Conservation (phyloP, 2,888 invertebrate genomes). For the Neoaliturus tenellus region DNA sequence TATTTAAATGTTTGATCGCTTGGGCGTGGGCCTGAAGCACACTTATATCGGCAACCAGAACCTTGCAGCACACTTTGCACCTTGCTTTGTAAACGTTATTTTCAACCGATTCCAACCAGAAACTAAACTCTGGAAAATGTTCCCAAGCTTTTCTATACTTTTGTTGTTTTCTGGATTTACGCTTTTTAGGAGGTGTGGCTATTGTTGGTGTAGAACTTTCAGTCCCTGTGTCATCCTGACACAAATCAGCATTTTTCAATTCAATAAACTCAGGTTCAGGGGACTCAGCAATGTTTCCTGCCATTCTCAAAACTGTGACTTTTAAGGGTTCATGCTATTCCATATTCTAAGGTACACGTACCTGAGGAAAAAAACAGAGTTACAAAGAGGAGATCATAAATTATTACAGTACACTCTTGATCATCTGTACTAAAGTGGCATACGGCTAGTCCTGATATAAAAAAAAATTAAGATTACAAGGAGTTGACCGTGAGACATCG, state of each 20-base stretch:
- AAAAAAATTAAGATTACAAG: too few relatives aligned
- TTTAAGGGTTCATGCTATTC: neutral
- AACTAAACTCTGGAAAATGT: slow-evolving; percentile 62
- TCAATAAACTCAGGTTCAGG: neutral
- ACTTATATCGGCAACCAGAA: slow-evolving; percentile 64
- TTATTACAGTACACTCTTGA: too few relatives aligned
- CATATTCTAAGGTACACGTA: neutral
- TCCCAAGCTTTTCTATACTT: slow-evolving; percentile 66
- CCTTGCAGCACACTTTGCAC: slow-evolving; percentile 64
- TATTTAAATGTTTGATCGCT: slow-evolving; percentile 62
- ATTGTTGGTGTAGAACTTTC: slow-evolving; percentile 9
- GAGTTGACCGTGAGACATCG: too few relatives aligned
- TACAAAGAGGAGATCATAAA: neutral
- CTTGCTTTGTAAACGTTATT: slow-evolving; percentile 63
- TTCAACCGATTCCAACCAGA: slow-evolving; percentile 63
- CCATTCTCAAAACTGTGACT: slow-evolving; percentile 15
- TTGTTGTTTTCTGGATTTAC: slow-evolving; percentile 59
- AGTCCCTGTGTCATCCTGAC: neutral
- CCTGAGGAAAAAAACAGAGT: neutral
- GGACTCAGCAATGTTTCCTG: neutral
- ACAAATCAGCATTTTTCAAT: slow-evolving; percentile 23
- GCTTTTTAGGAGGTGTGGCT: slow-evolving; percentile 46
- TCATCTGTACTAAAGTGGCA: too few relatives aligned
- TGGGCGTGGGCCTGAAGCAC: slow-evolving; percentile 63
- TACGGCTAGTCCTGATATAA: too few relatives aligned